Base-by-base conservation (phyloP, 1,140 invertebrate species). In the Anagrus nilaparvatae region DNA sequence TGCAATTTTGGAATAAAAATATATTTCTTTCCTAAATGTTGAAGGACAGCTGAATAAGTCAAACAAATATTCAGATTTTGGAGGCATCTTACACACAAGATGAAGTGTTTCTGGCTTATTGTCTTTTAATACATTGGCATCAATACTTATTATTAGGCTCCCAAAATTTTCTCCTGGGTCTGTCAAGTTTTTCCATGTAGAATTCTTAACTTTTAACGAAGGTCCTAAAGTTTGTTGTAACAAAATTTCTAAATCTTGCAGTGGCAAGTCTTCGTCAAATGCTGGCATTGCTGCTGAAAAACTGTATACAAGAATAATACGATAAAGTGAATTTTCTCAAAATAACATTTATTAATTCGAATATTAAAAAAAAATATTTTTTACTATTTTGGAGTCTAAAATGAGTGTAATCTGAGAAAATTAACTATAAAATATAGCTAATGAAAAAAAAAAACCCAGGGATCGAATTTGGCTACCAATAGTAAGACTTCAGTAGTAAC, bases 91-190 rank as follows among this genome's bases (percentile, higher is more conserved):
- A 0, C 67, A 71, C 9, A 78, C 74, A 1, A 77, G 34, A 37
- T 72, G 55, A 9, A 74, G 45, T 1, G 56, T 55, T 33, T 66
- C 53, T 9, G 56, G 38, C 13, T 55, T 50, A 7, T 50, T 44
- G 5, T 61, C 43, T 17, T 44, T 46, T 0, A 51, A 27, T 21
- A 67, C 4, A 6, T 45, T 56, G 4, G 62, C 47, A 21, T 61
- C 54, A 4, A 78, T 53, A 1, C 63, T 59, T 12, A 76, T 40
- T 53, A 78, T 77, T 3, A 71, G 19, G 55, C 76, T 77, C 5
- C 73, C 75, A 49, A 75, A 78, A 52, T 78, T 77, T 35, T 77
- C 75, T 1, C 76, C 75, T 0, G 73, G 70, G 33, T 71, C 66
- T 5, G 73, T 75, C n/a, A 78, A 24, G n/a, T 60, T 53, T 19